Conservation (phyloP, 2,888 invertebrate species). For the Euphydryas editha region DNA sequence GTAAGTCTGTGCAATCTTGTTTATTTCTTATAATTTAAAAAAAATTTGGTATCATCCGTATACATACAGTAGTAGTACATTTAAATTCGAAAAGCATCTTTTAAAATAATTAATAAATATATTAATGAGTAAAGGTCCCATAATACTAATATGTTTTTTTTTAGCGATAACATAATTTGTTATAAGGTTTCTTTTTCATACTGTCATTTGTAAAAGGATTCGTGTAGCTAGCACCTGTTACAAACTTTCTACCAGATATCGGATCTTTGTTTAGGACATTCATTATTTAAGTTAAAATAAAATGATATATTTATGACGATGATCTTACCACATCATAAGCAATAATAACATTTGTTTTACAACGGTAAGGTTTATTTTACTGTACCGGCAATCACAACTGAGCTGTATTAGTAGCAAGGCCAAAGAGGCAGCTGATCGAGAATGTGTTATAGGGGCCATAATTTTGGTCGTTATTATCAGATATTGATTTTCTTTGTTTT, state of each 20-base stretch:
- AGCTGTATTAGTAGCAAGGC: slow-evolving; percentile 75
- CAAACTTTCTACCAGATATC: slow-evolving; percentile 59
- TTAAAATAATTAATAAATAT: no score
- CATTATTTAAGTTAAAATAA: slow-evolving; percentile 32
- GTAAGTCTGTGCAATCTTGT: no score
- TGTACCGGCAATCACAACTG: slow-evolving; percentile 53
- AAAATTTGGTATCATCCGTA: no score
- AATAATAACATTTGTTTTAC: slow-evolving; percentile 13
- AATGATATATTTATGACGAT: slow-evolving; percentile 3
- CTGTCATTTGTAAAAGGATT: background rate
- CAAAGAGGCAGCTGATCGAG: slow-evolving; percentile 73
- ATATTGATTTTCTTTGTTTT: slow-evolving; percentile 74
- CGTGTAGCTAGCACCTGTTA: background rate
- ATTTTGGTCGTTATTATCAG: slow-evolving; percentile 71
- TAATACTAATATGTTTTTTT: no score
- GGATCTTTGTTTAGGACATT: slow-evolving; percentile 49
- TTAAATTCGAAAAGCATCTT: no score
- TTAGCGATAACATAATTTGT: no score
- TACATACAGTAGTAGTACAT: no score
- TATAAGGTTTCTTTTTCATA: background rate
- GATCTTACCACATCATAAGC: background rate
- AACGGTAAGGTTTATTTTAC: slow-evolving; percentile 14
- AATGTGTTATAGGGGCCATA: slow-evolving; percentile 69
- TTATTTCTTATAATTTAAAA: no score
- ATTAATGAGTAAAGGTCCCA: no score